Conservation (phyloP, 2,113 vertebrate species). For the Pipa parva region DNA sequence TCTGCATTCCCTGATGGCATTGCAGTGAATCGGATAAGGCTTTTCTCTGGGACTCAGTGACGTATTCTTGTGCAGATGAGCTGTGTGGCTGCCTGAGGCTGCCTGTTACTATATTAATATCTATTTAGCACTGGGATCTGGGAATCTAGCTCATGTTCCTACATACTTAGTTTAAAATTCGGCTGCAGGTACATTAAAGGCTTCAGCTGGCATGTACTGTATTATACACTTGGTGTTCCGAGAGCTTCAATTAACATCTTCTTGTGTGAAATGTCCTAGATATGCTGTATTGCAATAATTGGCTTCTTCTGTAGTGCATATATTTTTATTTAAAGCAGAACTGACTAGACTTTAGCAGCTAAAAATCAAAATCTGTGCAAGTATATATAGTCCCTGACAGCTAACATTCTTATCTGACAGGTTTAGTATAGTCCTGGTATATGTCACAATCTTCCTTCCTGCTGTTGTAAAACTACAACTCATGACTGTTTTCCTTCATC, state of each 20-base stretch:
- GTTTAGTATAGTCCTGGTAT: neutral
- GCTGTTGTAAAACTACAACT: neutral
- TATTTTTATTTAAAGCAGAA: neutral
- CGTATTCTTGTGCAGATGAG: conserved; percentile 24
- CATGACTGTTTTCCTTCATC: neutral
- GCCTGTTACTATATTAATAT: conserved; percentile 37
- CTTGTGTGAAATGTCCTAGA: conserved; percentile 3
- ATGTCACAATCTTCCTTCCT: neutral
- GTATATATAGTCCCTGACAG: neutral
- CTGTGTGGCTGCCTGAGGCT: conserved; percentile 19
- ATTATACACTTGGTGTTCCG: neutral
- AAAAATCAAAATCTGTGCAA: neutral
- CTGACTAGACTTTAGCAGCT: neutral
- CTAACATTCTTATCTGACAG: neutral
- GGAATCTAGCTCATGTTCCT: conserved; percentile 10
- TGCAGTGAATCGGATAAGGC: conserved; percentile 22
- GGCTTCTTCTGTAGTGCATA: neutral
- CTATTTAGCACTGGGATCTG: conserved; percentile 28
- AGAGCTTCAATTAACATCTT: neutral
- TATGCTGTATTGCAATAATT: neutral
- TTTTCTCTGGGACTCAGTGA: conserved; percentile 17
- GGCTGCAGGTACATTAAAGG: conserved; percentile 12
- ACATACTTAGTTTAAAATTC: neutral
- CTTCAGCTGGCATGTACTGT: neutral
- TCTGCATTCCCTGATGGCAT: conserved; percentile 26